phyloP scores from a whole-genome alignment of 2,888 invertebrate species.

The Synergus japonicus region DNA sequence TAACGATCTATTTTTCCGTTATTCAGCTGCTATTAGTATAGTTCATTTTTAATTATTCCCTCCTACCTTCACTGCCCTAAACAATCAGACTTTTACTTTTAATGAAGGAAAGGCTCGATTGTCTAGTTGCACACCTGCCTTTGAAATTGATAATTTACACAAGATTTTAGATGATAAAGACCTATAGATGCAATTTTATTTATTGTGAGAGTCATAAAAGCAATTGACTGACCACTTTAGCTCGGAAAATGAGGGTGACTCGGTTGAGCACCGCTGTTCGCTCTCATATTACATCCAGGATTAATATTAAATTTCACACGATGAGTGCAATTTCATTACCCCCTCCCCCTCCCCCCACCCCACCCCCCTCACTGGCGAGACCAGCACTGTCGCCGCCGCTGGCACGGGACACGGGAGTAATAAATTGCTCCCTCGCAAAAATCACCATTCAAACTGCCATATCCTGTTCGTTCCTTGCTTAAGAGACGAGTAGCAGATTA shows the following conservation, averaged over 20 bases:
- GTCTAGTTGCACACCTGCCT: neutral
- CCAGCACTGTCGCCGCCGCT: slow-evolving; percentile 59
- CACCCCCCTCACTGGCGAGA: slow-evolving; percentile 32
- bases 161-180: neutral
- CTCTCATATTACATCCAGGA: slow-evolving; percentile 73
- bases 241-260: slow-evolving; percentile 40
- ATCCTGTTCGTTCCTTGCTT: slow-evolving; percentile 39
- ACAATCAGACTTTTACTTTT: too few species aligned
- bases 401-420: slow-evolving; percentile 56
- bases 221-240: slow-evolving; percentile 21
- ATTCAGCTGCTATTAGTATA: neutral
- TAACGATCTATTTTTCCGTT: neutral
- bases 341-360: slow-evolving; percentile 46
- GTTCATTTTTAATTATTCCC: too few species aligned
- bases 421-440: slow-evolving; percentile 66
- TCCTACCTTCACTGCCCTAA: too few species aligned
- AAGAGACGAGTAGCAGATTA: slow-evolving; percentile 25
- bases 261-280: slow-evolving; percentile 66
- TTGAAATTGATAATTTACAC: neutral
- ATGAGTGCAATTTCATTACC: slow-evolving; percentile 75
- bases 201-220: neutral
- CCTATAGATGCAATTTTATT: neutral
- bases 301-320: slow-evolving; percentile 76
- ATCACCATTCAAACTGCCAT: slow-evolving; percentile 64
- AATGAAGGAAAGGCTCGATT: too few species aligned